phyloP scores from a whole-genome alignment of 2,888 invertebrate species.

The Perizoma affinitatum region DNA sequence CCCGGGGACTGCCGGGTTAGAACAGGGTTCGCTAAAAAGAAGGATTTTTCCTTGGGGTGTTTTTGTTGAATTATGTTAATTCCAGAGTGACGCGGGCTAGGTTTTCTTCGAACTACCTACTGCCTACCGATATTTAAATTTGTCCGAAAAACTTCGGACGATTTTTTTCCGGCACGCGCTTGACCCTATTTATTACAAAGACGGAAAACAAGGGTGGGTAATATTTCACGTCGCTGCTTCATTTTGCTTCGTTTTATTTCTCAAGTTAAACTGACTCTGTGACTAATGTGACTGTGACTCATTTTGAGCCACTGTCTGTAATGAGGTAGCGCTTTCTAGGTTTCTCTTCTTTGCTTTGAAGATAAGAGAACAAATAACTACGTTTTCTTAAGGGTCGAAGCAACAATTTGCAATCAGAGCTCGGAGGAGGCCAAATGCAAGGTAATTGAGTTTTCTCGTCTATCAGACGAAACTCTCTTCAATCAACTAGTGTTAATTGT shows the following conservation, averaged over 20 bases:
- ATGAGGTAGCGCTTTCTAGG: constrained; percentile 26
- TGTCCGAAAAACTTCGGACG: constrained; percentile 55
- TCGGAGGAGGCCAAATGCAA: constrained; percentile 35
- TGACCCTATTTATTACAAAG: constrained; percentile 53
- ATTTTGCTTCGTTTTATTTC: constrained; percentile 45
- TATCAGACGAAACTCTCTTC: constrained; percentile 34
- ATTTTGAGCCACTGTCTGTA: constrained; percentile 23
- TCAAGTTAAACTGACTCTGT: constrained; percentile 35
- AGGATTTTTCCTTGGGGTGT: constrained; percentile 59
- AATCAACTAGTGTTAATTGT: constrained; percentile 36
- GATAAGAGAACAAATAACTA: constrained; percentile 10
- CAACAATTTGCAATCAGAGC: constrained; percentile 41
- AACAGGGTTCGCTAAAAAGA: constrained; percentile 61
- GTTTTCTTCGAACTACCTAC: constrained; percentile 49
- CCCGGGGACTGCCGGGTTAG: constrained; percentile 52
- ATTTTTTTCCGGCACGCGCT: constrained; percentile 55
- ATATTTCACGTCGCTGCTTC: constrained; percentile 48
- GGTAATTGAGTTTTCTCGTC: constrained; percentile 39
- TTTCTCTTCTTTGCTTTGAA: constrained; percentile 11
- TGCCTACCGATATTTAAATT: constrained; percentile 78
- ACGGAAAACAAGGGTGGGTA: constrained; percentile 49
- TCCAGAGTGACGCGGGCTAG: constrained; percentile 65
- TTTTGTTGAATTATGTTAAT: constrained; percentile 82
- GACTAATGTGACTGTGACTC: constrained; percentile 37
- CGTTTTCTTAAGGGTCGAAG: constrained; percentile 26